Evolutionary conservation across 2,797 vertebrate genomes (phyloP), one percentile per base, ranked within the genome.

Genomic region (Graptemys geographica): DNA sequence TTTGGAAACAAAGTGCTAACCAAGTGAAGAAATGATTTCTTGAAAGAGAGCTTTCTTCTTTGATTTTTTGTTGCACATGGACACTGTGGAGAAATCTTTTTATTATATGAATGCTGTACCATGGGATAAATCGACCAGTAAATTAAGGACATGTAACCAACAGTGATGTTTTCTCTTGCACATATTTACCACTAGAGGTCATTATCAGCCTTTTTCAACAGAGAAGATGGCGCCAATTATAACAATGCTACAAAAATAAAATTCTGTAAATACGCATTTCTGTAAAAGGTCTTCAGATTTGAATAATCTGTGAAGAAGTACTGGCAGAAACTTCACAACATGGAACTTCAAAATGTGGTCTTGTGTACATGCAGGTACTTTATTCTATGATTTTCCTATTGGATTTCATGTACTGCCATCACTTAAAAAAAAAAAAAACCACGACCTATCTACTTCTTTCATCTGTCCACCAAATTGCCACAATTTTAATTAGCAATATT

Each of bases 401-500:
- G 53, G 62, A 16, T 2, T 92, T 93, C 10, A 76, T 80, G 55
- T 90, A 83, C 91, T 90, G 72, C 27, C 82, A 94, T 74, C 5
- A 47, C 88, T 81, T 92, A 76, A 92, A 92, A 56, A 86, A 62
- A 83, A 92, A 90, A 95, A 55, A 6, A 16, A 62, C n/a, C 6
- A 6, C 33, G 7, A 8, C 16, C 37, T 49, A 0, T 69, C 62
- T 88, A 44, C 25, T 84, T 52, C 69, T 89, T 88, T 53, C 83
- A 92, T 92, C 81, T n/a, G 74, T n/a, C 74, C n/a, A 56, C 91
- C 95, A 81, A 79, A 82, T 78, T 88, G 49, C 84, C 92, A 86
- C 19, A 37, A 9, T 78, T 49, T 78, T 87, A 80, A 87, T 90
- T 41, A 25, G 89, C 89, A 93, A 80, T 5, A 23, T 31, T 37